Percentiles rank a stretch among this genome's conserved stretches.
These are phyloP conservation scores for Hylaea fasciaria DNA, from an alignment of 2,888 invertebrate species.

Conservation along the genomic window DNA sequence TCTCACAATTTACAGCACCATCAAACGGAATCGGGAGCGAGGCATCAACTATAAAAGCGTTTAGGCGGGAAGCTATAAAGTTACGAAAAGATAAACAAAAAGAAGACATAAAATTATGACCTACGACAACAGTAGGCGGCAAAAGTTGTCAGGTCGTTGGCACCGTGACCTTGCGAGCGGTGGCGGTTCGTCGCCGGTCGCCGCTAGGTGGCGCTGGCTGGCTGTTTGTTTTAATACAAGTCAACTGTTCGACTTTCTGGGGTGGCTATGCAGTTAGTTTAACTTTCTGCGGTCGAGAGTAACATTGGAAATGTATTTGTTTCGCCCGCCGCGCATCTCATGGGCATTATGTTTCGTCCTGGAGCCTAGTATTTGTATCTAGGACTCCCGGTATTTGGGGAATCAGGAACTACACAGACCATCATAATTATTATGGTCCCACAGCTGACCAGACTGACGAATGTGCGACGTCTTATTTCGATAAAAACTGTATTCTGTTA, in stretches of 20 bases:
- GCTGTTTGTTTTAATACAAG: slow-evolving; percentile 28
- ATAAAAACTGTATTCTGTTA: no score
- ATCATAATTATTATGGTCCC: no score
- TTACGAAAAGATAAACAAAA: slow-evolving; percentile 85
- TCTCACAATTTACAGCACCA: slow-evolving; percentile 4
- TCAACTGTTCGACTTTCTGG: slow-evolving; percentile 3
- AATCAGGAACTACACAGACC: no score
- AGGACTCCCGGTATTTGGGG: no score
- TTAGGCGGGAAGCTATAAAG: slow-evolving; percentile 78
- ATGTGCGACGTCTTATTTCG: no score
- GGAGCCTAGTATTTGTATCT: no score
- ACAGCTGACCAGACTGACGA: no score
- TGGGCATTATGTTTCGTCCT: no score
- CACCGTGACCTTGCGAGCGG: slow-evolving; percentile 79
- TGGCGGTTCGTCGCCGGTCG: slow-evolving; percentile 57
- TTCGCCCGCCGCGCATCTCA: no score
- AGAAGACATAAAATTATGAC: slow-evolving; percentile 85
- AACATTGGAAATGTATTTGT: not conserved
- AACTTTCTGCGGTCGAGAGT: slow-evolving; percentile 3
- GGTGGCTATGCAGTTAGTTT: slow-evolving; percentile 1
- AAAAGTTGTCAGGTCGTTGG: slow-evolving; percentile 84
- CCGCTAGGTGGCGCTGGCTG: slow-evolving; percentile 71
- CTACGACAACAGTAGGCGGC: slow-evolving; percentile 84
- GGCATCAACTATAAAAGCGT: slow-evolving; percentile 58
- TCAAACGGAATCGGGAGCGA: slow-evolving; percentile 17